A percentile compares a stretch with the other conserved stretches of the same genome.
Evolutionary conservation across 2,113 vertebrate genomes (phyloP).

Genomic region (Philantomba maxwellii): DNA sequence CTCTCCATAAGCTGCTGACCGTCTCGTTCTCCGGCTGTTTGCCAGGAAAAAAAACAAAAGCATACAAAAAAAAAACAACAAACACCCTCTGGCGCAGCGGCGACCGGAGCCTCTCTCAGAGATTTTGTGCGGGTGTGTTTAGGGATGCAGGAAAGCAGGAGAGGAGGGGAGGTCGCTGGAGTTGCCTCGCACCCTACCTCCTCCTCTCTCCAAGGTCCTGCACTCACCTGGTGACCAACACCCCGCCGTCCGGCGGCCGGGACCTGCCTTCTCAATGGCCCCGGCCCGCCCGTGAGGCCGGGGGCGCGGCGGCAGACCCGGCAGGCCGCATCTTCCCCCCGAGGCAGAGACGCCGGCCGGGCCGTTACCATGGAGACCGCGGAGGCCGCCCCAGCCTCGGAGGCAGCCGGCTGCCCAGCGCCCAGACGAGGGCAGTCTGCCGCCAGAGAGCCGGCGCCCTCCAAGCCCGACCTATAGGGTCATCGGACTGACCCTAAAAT

Average conservation of each 20-base stretch:
- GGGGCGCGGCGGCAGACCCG: background rate
- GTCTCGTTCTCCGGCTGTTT: background rate
- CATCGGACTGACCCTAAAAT: background rate
- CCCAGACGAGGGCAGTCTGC: background rate
- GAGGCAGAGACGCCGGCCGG: constrained; percentile 4
- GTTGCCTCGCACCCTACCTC: background rate
- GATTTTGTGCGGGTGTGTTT: background rate
- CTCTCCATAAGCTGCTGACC: background rate
- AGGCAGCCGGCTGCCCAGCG: background rate
- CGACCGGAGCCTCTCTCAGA: background rate
- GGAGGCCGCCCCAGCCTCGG: background rate
- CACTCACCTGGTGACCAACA: constrained; percentile 53
- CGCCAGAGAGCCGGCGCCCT: background rate
- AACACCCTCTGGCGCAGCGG: background rate
- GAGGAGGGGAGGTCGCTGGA: background rate
- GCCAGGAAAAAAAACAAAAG: background rate
- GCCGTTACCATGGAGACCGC: constrained; percentile 70
- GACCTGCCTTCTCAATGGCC: constrained; percentile 38
- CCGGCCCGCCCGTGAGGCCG: background rate
- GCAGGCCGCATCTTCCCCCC: constrained; percentile 44
- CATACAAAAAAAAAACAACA: background rate
- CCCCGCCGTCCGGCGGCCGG: constrained; percentile 7
- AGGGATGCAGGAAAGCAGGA: background rate
- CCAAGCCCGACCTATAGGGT: background rate
- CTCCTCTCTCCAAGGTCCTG: background rate